Percentiles rank a stretch among this genome's conserved stretches.
Conservation (phyloP, 2,113 vertebrate species). For the Calypte anna region DNA sequence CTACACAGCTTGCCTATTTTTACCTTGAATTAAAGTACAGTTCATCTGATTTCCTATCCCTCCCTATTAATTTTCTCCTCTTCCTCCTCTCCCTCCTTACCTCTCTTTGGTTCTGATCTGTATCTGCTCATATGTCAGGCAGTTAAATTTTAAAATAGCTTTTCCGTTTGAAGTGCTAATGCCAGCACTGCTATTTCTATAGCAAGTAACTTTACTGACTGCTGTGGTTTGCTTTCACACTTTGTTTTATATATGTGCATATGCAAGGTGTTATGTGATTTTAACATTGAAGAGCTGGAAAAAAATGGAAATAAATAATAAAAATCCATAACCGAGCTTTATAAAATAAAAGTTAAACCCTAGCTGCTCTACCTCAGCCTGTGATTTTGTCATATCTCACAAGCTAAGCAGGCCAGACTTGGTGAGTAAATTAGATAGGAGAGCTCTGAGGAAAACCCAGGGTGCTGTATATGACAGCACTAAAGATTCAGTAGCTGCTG, state of each 20-base stretch:
- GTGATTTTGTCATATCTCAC: conserved; percentile 44
- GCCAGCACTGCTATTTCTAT: conserved; percentile 44
- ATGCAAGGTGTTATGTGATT: not conserved
- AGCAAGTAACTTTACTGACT: conserved; percentile 29
- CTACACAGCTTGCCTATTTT: not conserved
- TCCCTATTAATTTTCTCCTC: not conserved
- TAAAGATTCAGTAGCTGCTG: not conserved
- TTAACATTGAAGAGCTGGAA: conserved; percentile 13
- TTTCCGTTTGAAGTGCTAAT: conserved; percentile 74
- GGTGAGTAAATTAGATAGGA: conserved; percentile 47
- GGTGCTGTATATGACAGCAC: not conserved
- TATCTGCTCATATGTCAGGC: conserved; percentile 51
- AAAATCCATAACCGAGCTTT: conserved; percentile 36
- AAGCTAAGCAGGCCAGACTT: not conserved
- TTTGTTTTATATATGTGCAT: conserved; percentile 33
- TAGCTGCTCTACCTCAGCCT: conserved; percentile 23
- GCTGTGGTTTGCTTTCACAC: conserved; percentile 31
- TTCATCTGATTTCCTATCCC: not conserved
- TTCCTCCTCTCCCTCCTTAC: conserved; percentile 9
- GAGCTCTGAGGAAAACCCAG: not conserved
- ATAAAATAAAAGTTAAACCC: conserved; percentile 55
- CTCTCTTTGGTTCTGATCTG: conserved; percentile 25
- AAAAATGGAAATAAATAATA: not conserved
- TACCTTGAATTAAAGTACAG: not conserved
- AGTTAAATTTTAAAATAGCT: conserved; percentile 72